Conservation (phyloP, 2,113 vertebrate genomes). For the Myotis brandtii region DNA sequence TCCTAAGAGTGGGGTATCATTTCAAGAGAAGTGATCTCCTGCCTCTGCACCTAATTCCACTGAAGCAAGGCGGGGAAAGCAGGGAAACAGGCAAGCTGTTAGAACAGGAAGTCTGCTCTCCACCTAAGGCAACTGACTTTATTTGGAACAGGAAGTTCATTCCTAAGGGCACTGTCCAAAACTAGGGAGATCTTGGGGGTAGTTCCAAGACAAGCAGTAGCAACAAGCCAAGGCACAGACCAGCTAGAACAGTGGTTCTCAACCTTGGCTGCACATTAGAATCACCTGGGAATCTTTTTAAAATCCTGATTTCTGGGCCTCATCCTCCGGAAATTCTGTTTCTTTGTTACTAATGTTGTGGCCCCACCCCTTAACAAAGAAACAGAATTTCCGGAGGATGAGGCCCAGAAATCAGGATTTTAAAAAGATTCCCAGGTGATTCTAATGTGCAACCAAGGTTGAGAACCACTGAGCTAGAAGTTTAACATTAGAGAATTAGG, state of each 20-base stretch:
- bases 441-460: too few relatives aligned
- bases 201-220: background rate
- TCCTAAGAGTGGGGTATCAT: background rate
- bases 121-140: background rate
- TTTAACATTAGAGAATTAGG: background rate
- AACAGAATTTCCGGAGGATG: too few relatives aligned
- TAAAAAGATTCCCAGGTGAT: too few relatives aligned
- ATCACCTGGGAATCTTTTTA: too few relatives aligned
- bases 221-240: constrained; percentile 33
- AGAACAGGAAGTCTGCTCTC: background rate
- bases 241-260: background rate
- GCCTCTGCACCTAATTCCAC: background rate
- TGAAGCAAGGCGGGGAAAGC: background rate
- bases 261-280: too few relatives aligned
- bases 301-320: too few relatives aligned
- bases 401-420: too few relatives aligned
- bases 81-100: background rate
- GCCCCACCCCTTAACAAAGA: too few relatives aligned
- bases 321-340: too few relatives aligned
- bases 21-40: background rate
- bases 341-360: too few relatives aligned
- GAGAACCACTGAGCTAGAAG: background rate
- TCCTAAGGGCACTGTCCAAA: constrained; percentile 1
- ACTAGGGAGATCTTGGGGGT: background rate
- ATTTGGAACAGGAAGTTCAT: constrained; percentile 1